phyloP scores from a whole-genome alignment of 2,888 invertebrate species.

The Hypena proboscidalis region DNA sequence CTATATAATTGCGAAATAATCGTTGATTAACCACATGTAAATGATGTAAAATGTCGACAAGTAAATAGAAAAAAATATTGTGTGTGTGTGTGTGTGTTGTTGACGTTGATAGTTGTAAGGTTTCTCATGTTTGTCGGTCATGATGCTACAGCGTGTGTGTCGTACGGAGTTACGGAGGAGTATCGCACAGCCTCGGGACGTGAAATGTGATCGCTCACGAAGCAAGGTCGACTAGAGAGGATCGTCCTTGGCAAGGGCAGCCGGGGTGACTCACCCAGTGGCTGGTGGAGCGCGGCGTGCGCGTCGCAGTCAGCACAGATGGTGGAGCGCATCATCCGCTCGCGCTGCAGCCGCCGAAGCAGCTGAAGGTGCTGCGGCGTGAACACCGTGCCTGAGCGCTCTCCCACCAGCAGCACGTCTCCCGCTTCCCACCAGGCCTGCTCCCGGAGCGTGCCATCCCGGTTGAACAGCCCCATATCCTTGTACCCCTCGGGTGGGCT shows the following conservation, averaged over 20 bases:
- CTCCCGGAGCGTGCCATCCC: constrained; percentile 83
- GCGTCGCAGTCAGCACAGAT: constrained; percentile 82
- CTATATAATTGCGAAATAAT: constrained; percentile 5
- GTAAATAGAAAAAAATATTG: constrained; percentile 4
- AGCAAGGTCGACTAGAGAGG: constrained; percentile 48
- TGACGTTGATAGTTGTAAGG: constrained; percentile 46
- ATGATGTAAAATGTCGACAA: no score
- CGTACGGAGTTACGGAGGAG: constrained; percentile 14
- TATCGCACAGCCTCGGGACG: constrained; percentile 36
- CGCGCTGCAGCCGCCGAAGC: constrained; percentile 87
- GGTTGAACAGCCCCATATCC: constrained; percentile 89
- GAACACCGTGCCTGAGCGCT: constrained; percentile 85
- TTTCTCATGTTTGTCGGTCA: constrained; percentile 47
- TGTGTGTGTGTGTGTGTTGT: constrained; percentile 17
- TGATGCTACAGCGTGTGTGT: constrained; percentile 31
- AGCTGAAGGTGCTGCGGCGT: constrained; percentile 88
- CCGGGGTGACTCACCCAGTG: constrained; percentile 75
- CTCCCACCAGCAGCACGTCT: constrained; percentile 84
- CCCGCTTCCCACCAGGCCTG: constrained; percentile 86
- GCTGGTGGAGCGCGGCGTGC: constrained; percentile 77
- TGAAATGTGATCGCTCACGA: constrained; percentile 40
- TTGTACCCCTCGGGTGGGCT: constrained; percentile 97
- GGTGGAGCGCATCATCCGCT: constrained; percentile 84
- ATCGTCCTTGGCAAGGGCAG: constrained; percentile 64
- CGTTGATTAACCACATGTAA: not conserved